Evolutionary conservation across 2,797 vertebrate genomes (phyloP).

Genomic region (Uromys caudimaculatus): DNA sequence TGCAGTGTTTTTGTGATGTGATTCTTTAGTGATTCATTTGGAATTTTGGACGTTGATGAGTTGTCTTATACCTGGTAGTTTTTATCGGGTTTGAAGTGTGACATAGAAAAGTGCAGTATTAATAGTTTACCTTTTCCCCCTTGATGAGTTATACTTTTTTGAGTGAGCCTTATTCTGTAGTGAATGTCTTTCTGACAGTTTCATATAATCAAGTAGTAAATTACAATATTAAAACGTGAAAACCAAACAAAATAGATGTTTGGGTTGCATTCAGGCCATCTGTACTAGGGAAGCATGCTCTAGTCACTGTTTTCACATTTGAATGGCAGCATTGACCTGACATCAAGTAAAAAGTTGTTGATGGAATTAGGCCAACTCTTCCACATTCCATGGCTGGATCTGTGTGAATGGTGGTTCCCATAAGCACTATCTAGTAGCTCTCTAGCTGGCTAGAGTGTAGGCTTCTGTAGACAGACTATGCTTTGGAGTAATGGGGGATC

Average conservation of each 20-base stretch:
- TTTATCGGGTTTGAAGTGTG: constrained; percentile 45
- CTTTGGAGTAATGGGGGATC: neutral
- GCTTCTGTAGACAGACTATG: neutral
- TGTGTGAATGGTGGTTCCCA: neutral
- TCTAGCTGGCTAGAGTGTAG: constrained; percentile 51
- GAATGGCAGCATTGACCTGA: constrained; percentile 53
- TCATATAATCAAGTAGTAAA: constrained; percentile 33
- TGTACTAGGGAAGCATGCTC: constrained; percentile 15
- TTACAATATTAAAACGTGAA: neutral
- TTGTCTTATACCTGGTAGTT: neutral
- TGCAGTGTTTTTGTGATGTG: constrained; percentile 39
- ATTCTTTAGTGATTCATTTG: constrained; percentile 44
- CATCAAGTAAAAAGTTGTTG: constrained; percentile 9
- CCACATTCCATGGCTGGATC: constrained; percentile 29
- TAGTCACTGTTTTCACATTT: constrained; percentile 58
- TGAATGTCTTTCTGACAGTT: constrained; percentile 62
- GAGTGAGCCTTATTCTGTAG: constrained; percentile 35
- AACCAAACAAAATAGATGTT: neutral
- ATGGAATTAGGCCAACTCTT: constrained; percentile 32
- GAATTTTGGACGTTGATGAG: constrained; percentile 4
- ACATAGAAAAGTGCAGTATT: constrained; percentile 29
- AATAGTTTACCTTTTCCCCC: neutral
- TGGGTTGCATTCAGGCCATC: constrained; percentile 61
- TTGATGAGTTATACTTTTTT: constrained; percentile 56
- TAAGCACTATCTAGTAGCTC: neutral